Evolutionary conservation across 2,888 invertebrate genomes (phyloP), one percentile per base, ranked within the genome.

Genomic region (Pimpla rufipes): DNA sequence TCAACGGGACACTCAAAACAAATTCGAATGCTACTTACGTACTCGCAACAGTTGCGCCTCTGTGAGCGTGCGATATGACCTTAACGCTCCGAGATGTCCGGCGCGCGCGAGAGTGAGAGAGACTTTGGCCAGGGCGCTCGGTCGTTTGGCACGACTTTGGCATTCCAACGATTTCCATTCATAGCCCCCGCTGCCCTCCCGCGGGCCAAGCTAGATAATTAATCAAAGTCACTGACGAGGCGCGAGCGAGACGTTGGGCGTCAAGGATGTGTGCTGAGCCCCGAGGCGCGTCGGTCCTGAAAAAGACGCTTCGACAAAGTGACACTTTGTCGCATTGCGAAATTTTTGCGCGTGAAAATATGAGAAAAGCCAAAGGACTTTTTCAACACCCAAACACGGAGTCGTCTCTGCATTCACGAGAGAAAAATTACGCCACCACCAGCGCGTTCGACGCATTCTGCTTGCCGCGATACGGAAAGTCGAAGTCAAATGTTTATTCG

Each of bases 151-250:
- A 78, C 83, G 78, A 78, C 70, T 80, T 68, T 82, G 76, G 64
- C 77, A 68, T 82, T 81, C 77, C 70, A 78, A 85, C 64, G 37
- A 79, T 84, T 77, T 74, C 73, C 85, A 77, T 85, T 82, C 76
- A 84, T 59, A 81, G 66, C 52, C 57, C 29, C n/a, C 47, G 70
- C 57, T 57, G 47, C 70, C 23, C 64, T 74, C 66, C n/a, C 42
- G 23, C 57, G 37, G 59, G 57, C 59, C 68, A 21, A 35, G 45
- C 59, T 35, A 45, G 57, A 52, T 67, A 77, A 81, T 81, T 77
- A 73, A 73, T 81, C 76, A 81, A 71, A 71, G 76, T 81, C 47
- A 67, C 70, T 59, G 77, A 57, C 57, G 71, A 76, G 50, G 18
- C 76, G n/a, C 76, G n/a, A 73, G n/a, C n/a, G 47, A 81, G 42